Base-by-base conservation (phyloP, 35 echinoderm and acorn worm genomes). In the Apostichopus japonicus region DNA sequence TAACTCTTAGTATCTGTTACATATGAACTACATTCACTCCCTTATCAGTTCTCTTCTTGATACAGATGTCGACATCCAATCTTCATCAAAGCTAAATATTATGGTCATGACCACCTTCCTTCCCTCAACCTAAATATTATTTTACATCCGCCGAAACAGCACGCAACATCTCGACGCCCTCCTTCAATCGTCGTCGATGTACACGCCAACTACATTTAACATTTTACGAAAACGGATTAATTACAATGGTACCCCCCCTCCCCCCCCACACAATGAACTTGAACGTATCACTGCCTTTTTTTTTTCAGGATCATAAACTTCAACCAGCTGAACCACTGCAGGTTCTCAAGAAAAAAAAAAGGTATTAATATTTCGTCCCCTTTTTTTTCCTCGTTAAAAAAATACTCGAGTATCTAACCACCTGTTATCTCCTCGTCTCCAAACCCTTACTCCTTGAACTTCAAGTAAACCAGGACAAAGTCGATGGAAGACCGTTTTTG, bases 241-340 rank as follows among this genome's bases (percentile, higher is more conserved):
- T 75, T 75, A 75, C 71, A 19, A 75, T n/a, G 71, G 71, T 75
- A 75, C 71, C 71, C 71, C 71, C 63, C 63, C 63, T 9, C 17
- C 5, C 27, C 27, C 33, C 33, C 33, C 2, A 44, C 61, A 44
- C 33, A 44, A 44, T 75, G 71, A 21, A 23, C n/a, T 75, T 75
- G 57, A 61, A 61, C 8, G 13, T 5, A 61, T 61, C 57, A 10
- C 57, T 10, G 57, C 13, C 13, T 5, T 61, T 14, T 75, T 14
- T 75, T 24, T 75, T 75, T 21, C 71, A 19, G 71, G 71, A 7
- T 23, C 22, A 17, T 23, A 19, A 19, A 75, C 71, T 75, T 6
- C 11, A 23, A 6, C 71, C 71, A 75, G 71, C 71, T 75, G 71
- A 19, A 23, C 71, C 17, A 75, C 22, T 19, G 71, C 57, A 61